phyloP scores from a whole-genome alignment of 2,888 invertebrate species.

The Harpalus rubripes region DNA sequence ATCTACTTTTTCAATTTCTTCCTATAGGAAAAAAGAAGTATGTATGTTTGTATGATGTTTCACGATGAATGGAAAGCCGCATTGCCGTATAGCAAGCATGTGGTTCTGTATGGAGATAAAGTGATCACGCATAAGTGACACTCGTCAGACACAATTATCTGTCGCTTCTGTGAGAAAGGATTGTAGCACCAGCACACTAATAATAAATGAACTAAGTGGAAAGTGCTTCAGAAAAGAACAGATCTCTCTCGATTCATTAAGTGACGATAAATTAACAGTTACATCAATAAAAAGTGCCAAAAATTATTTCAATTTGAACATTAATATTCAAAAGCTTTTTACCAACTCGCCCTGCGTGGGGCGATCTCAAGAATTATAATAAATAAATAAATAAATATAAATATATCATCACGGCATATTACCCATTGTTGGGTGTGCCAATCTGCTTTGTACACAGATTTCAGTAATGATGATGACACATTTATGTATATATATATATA shows the following conservation, averaged over 20 bases:
- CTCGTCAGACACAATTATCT: slow-evolving; percentile 57
- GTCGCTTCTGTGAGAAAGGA: slow-evolving; percentile 51
- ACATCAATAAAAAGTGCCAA: neutral
- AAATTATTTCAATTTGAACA: neutral
- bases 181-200: slow-evolving; percentile 36
- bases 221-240: slow-evolving; percentile 16
- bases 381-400: too few species aligned
- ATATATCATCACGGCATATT: too few species aligned
- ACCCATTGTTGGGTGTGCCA: too few species aligned
- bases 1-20: too few species aligned
- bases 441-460: too few species aligned
- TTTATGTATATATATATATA: too few species aligned
- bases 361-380: too few species aligned
- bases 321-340: too few species aligned
- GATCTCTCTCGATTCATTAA: slow-evolving; percentile 1
- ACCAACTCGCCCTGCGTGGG: too few species aligned
- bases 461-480: too few species aligned
- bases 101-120: neutral
- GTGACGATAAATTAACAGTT: neutral
- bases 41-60: too few species aligned
- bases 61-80: slow-evolving; percentile 20
- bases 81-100: slow-evolving; percentile 3
- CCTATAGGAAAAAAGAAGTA: too few species aligned
- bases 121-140: slow-evolving; percentile 52
- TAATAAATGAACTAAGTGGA: slow-evolving; percentile 30